phyloP scores from a whole-genome alignment of 2,888 invertebrate species.

The Drosophila testacea region DNA sequence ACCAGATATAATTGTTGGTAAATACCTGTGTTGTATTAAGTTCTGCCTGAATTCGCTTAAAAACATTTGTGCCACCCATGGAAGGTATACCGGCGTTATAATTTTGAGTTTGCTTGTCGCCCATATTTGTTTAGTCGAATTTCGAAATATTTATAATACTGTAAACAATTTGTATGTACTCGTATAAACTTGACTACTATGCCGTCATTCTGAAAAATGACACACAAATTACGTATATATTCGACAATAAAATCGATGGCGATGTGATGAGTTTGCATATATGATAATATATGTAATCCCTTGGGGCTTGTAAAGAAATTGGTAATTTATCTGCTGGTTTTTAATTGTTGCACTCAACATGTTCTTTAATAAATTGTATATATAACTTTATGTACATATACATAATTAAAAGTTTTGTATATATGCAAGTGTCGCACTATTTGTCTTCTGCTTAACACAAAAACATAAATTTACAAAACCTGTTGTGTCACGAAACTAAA shows the following conservation, averaged over 20 bases:
- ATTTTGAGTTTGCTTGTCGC: slow-evolving; percentile 29
- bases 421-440: slow-evolving; percentile 10
- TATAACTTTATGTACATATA: slow-evolving; percentile 29
- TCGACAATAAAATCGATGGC: background rate
- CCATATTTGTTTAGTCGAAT: slow-evolving; percentile 32
- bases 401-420: slow-evolving; percentile 18
- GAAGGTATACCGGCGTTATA: slow-evolving; percentile 16
- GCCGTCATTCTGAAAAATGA: background rate
- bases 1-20: no score
- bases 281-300: no score
- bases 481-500: slow-evolving; percentile 19
- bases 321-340: background rate
- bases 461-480: slow-evolving; percentile 35
- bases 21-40: slow-evolving; percentile 93
- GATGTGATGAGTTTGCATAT: background rate
- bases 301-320: no score
- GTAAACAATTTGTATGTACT: background rate
- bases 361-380: slow-evolving; percentile 41
- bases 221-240: no score
- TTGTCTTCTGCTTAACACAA: slow-evolving; percentile 33
- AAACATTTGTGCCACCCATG: slow-evolving; percentile 88
- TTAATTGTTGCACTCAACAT: slow-evolving; percentile 21
- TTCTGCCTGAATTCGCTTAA: slow-evolving; percentile 94
- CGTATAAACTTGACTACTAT: background rate
- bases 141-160: slow-evolving; percentile 7